These are phyloP conservation scores for Cercopithecus hamlyni DNA, from an alignment of 2,797 vertebrate species.

Conservation along the genomic window DNA sequence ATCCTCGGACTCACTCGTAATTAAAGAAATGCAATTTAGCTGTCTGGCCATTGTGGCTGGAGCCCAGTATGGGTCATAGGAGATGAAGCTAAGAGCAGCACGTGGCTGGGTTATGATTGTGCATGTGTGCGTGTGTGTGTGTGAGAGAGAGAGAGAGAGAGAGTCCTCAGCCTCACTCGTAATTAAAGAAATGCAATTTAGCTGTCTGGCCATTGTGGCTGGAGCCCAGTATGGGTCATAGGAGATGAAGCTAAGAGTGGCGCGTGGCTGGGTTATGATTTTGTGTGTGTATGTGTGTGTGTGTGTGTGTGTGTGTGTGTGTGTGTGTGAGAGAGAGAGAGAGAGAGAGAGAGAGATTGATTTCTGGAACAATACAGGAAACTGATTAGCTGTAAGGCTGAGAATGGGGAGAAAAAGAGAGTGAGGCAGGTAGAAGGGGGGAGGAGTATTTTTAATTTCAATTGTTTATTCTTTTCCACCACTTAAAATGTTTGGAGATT, in stretches of 20 bases:
- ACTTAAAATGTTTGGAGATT: not conserved
- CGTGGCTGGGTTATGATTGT: accelerated
- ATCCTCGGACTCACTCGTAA: not conserved
- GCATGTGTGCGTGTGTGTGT: not conserved
- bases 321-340: not conserved
- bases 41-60: not conserved
- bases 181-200: not conserved
- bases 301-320: not conserved
- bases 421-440: not conserved
- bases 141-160: too few relatives aligned
- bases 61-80: not conserved
- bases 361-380: not conserved
- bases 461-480: not conserved
- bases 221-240: not conserved
- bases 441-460: not conserved
- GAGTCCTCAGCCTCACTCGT: not conserved
- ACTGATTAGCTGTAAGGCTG: not conserved
- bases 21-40: not conserved
- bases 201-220: not conserved
- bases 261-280: accelerated
- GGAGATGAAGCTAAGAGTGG: not conserved
- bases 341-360: too few relatives aligned
- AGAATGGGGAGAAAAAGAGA: too few relatives aligned
- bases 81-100: not conserved
- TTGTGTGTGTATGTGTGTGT: not conserved